phyloP scores from a whole-genome alignment of 2,113 vertebrate species.

The Platichthys stellatus region DNA sequence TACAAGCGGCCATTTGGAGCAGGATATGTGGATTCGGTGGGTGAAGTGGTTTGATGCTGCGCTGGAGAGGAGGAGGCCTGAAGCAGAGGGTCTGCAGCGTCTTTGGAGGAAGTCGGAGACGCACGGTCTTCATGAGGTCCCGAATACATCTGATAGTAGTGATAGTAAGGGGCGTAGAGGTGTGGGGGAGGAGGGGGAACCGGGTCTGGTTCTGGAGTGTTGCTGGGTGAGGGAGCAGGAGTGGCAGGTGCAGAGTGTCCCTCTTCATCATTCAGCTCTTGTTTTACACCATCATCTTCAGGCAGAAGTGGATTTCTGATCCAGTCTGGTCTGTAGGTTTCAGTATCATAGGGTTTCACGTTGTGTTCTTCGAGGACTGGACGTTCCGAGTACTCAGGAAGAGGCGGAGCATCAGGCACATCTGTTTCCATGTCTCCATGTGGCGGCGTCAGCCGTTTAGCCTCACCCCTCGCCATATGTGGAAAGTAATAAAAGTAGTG shows the following conservation, averaged over 20 bases:
- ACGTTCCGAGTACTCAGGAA: background rate
- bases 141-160: conserved; percentile 34
- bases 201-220: background rate
- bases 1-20: background rate
- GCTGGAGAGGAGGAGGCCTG: background rate
- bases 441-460: background rate
- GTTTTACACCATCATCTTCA: background rate
- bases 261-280: background rate
- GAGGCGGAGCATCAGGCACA: background rate
- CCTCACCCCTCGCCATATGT: background rate
- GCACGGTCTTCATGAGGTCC: background rate
- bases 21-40: background rate
- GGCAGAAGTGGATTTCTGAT: background rate
- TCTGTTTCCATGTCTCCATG: background rate
- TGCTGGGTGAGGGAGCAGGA: background rate
- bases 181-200: conserved; percentile 18
- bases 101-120: conserved; percentile 1
- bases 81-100: background rate
- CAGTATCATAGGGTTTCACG: background rate
- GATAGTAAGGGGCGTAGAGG: conserved; percentile 32
- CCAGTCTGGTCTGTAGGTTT: background rate
- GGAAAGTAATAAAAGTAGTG: conserved; percentile 34
- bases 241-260: background rate
- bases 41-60: background rate
- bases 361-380: background rate